phyloP scores from a whole-genome alignment of 2,113 vertebrate species.

The Rhynchopsitta pachyrhyncha region DNA sequence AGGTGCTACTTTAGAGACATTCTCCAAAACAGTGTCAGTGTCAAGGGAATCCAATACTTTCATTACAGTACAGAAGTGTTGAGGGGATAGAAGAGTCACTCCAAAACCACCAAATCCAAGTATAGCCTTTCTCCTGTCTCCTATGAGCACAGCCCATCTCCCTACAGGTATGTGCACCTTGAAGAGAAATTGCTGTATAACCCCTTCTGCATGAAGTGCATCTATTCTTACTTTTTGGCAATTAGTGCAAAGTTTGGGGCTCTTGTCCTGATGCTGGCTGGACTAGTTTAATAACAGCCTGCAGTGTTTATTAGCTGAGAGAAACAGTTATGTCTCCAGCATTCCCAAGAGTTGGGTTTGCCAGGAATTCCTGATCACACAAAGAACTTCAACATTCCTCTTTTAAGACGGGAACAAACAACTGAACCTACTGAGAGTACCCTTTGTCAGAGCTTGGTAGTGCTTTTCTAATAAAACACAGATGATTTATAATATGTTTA shows the following conservation, averaged over 20 bases:
- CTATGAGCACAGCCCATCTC: neutral
- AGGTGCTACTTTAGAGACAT: neutral
- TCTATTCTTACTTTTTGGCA: neutral
- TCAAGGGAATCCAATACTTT: neutral
- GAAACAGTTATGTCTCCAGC: conserved; percentile 26
- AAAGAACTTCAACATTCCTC: conserved; percentile 53
- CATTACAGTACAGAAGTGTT: neutral
- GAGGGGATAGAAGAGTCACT: neutral
- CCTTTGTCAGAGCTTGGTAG: conserved; percentile 48
- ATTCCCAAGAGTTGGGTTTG: conserved; percentile 32
- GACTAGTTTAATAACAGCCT: neutral
- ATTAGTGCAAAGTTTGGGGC: neutral
- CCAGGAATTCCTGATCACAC: conserved; percentile 22
- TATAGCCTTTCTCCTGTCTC: neutral
- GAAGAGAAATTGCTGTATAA: neutral
- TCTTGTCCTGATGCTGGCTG: neutral
- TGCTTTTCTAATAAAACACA: conserved; percentile 54
- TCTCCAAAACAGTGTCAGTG: neutral
- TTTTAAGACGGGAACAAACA: conserved; percentile 36
- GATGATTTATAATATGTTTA: conserved; percentile 60
- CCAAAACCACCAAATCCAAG: neutral
- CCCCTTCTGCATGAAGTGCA: neutral
- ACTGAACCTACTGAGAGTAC: conserved; percentile 38
- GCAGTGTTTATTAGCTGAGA: conserved; percentile 48
- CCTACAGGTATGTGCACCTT: neutral